Base-by-base conservation (phyloP, 2,113 vertebrate species). In the Panurus biarmicus region DNA sequence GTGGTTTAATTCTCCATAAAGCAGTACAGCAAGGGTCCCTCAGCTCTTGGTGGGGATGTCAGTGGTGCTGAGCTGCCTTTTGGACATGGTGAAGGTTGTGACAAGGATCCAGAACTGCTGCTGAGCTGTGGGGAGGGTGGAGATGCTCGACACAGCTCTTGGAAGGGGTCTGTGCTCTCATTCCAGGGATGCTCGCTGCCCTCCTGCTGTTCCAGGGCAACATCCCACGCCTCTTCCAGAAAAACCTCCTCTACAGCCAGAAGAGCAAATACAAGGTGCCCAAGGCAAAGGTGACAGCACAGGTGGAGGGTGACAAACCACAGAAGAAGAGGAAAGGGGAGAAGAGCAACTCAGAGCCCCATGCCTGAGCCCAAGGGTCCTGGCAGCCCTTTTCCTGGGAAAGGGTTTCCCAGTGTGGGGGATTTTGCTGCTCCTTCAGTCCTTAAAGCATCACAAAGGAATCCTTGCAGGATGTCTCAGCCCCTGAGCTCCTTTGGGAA, bases 181-280 rank as follows among this genome's bases (percentile, higher is more conserved):
- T 94, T 94, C 7, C 89, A 99, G 99, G 99, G 33, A 98, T 98
- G 98, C 93, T 93, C 3, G 50, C 98, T 94, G 99, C 98, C 2
- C 81, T 99, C 56, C 89, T 99, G 62, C 79, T 99, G 22, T 97
- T 98, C 89, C 96, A 97, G 71, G 99, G 99, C 8, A 97, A 97
- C 61, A 98, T 99, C 45, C 99, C 99, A 2, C 97, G 98, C 26
- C 91, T 99, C 51, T 99, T 99, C 97, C 97, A 97, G 96, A 98
- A 66, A 94, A 89, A 89, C 71, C 97, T 99, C 24, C 74, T 99
- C 9, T 99, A 98, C 90, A 94, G 92, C 57, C 98, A 98, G 91
- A 99, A 98, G 93, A 97, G 89, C 79, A 98, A 98, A 45, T 98
- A 98, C 94, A 98, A 93, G 56, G 95, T 95, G 20, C 98, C 98